Evolutionary conservation across 2,888 invertebrate genomes (phyloP).

Genomic region (Tetrapedia diversipes): DNA sequence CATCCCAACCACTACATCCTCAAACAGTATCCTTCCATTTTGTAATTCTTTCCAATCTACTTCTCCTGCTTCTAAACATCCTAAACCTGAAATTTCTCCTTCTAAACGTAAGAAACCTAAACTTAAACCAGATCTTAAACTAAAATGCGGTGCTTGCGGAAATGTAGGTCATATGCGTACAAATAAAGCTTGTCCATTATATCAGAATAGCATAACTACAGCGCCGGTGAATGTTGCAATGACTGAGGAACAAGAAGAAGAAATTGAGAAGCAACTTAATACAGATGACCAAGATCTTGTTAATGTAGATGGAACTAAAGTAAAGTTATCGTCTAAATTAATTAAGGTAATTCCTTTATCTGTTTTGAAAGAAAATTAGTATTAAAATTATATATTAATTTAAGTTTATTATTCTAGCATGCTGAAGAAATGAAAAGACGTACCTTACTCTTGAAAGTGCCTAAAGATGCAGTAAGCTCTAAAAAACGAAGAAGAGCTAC

Average conservation of each 20-base stretch:
- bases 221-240: slow-evolving; percentile 88
- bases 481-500: slow-evolving; percentile 87
- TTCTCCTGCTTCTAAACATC: slow-evolving; percentile 72
- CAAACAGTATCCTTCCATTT: slow-evolving; percentile 77
- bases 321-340: slow-evolving; percentile 93
- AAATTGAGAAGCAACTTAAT: slow-evolving; percentile 89
- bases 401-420: slow-evolving; percentile 84
- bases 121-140: slow-evolving; percentile 93
- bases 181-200: slow-evolving; percentile 98
- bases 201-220: slow-evolving; percentile 86
- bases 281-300: slow-evolving; percentile 94
- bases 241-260: slow-evolving; percentile 93
- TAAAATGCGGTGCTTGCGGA: slow-evolving; percentile 99
- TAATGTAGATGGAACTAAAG: slow-evolving; percentile 97
- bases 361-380: neutral
- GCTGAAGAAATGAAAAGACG: slow-evolving; percentile 94
- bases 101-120: slow-evolving; percentile 91
- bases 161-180: slow-evolving; percentile 93
- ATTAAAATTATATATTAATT: slow-evolving; percentile 3
- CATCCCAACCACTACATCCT: slow-evolving; percentile 71
- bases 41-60: slow-evolving; percentile 75
- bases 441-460: slow-evolving; percentile 90
- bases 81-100: slow-evolving; percentile 83
- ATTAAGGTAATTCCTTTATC: slow-evolving; percentile 86
- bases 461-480: slow-evolving; percentile 88